Conservation (phyloP, 2,888 invertebrate species). For the Thera obeliscata region DNA sequence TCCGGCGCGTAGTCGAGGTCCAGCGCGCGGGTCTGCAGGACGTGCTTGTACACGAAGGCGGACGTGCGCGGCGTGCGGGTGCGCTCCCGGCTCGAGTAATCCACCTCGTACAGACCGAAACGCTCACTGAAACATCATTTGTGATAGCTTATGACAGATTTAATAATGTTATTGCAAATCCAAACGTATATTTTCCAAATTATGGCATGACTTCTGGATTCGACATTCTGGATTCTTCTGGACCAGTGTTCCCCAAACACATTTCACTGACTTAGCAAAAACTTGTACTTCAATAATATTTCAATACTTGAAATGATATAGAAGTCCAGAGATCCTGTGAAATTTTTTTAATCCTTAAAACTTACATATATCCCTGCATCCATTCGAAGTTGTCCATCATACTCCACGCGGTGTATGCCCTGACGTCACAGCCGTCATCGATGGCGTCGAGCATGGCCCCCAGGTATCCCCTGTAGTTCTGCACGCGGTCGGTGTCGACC, state of each 20-base stretch:
- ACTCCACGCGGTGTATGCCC: slow-evolving; percentile 85
- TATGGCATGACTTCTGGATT: too few species aligned
- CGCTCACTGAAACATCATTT: slow-evolving; percentile 44
- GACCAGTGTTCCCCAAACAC: too few species aligned
- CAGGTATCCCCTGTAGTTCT: slow-evolving; percentile 66
- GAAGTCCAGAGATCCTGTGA: too few species aligned
- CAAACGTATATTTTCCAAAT: too few species aligned
- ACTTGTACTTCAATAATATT: too few species aligned
- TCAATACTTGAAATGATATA: too few species aligned
- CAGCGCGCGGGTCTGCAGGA: slow-evolving; percentile 48
- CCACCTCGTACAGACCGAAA: slow-evolving; percentile 60
- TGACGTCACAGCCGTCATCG: slow-evolving; percentile 69
- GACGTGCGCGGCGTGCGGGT: slow-evolving; percentile 59
- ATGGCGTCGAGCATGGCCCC: slow-evolving; percentile 70
- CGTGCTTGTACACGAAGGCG: slow-evolving; percentile 57
- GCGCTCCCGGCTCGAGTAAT: slow-evolving; percentile 48
- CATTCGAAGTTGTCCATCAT: slow-evolving; percentile 87
- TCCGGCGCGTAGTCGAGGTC: slow-evolving; percentile 50
- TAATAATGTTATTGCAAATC: too few species aligned
- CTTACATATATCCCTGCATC: slow-evolving; percentile 82
- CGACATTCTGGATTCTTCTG: too few species aligned
- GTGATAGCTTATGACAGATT: too few species aligned
- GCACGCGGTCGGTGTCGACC: slow-evolving; percentile 68
- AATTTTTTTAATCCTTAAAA: slow-evolving; percentile 14
- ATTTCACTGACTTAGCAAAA: too few species aligned